Evolutionary conservation across 1,140 invertebrate species (phyloP).

Genomic region (Eciton burchellii): DNA sequence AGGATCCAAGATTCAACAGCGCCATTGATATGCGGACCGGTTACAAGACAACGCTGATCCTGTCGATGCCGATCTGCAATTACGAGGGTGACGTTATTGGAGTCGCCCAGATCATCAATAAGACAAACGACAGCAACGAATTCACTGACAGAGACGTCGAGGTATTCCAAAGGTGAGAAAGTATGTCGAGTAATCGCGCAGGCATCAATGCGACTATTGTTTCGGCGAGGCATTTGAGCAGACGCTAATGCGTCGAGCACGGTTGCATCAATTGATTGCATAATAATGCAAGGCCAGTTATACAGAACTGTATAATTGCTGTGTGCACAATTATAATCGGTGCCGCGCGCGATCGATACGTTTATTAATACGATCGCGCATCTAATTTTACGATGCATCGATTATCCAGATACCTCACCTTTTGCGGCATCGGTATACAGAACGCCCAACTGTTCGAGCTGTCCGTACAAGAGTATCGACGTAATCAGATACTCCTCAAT

Average conservation of each 20-base stretch:
- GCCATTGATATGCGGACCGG: conserved; percentile 96
- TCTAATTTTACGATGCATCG: conserved; percentile 66
- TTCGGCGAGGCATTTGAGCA: neutral
- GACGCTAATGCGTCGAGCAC: neutral
- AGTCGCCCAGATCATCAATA: conserved; percentile 98
- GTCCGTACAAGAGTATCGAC: conserved; percentile 96
- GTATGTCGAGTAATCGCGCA: neutral
- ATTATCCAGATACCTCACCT: conserved; percentile 92
- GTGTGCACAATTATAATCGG: conserved; percentile 56
- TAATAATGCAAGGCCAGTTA: conserved; percentile 46
- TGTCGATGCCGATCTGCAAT: conserved; percentile 98
- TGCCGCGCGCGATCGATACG: conserved; percentile 47
- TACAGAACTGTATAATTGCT: conserved; percentile 34
- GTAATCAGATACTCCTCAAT: conserved; percentile 92
- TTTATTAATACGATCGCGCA: conserved; percentile 51
- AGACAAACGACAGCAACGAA: conserved; percentile 93
- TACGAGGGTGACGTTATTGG: conserved; percentile 98
- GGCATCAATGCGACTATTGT: neutral
- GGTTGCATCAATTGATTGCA: conserved; percentile 38
- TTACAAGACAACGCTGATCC: conserved; percentile 95
- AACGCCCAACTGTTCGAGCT: conserved; percentile 98
- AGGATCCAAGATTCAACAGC: conserved; percentile 95
- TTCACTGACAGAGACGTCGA: conserved; percentile 96
- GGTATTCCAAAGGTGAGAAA: conserved; percentile 88
- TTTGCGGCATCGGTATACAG: conserved; percentile 98